These are phyloP conservation scores for Drosophila lacicola DNA, from an alignment of 2,888 invertebrate genomes.

Conservation along the genomic window DNA sequence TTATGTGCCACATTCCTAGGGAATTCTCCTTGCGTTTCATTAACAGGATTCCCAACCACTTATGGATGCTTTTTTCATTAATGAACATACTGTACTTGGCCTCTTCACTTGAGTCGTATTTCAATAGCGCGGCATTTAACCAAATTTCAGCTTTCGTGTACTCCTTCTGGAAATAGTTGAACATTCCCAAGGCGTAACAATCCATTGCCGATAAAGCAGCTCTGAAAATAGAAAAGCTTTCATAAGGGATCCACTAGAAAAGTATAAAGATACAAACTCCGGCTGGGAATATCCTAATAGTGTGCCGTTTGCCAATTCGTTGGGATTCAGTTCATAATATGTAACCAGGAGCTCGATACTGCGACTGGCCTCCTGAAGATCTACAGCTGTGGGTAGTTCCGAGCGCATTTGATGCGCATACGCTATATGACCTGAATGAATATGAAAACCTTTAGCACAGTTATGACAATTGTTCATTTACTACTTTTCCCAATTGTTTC, in stretches of 20 bases:
- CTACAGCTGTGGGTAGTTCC: conserved; percentile 28
- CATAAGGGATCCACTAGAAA: no score
- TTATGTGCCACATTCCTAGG: conserved; percentile 9
- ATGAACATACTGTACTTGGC: conserved; percentile 6
- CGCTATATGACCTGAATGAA: background rate
- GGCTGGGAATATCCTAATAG: conserved; percentile 14
- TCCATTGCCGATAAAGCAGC: conserved; percentile 27
- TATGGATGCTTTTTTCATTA: background rate
- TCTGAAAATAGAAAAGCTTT: background rate
- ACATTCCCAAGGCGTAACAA: conserved; percentile 42
- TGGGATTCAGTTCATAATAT: conserved; percentile 26
- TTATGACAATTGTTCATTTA: no score
- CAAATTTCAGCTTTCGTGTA: conserved; percentile 25
- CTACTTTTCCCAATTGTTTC: conserved; percentile 13
- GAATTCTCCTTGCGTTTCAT: conserved; percentile 7
- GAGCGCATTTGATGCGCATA: conserved; percentile 17
- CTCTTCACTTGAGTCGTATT: background rate
- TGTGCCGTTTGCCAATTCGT: conserved; percentile 33
- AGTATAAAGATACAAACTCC: conserved; percentile 14
- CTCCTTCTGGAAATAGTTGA: conserved; percentile 3
- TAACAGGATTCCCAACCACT: conserved; percentile 6
- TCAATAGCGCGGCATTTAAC: conserved; percentile 32
- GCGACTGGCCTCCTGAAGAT: conserved; percentile 35
- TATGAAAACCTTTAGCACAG: no score
- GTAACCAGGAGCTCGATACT: conserved; percentile 27